Conservation (phyloP, 1,140 invertebrate species). For the Diuraphis noxia region DNA sequence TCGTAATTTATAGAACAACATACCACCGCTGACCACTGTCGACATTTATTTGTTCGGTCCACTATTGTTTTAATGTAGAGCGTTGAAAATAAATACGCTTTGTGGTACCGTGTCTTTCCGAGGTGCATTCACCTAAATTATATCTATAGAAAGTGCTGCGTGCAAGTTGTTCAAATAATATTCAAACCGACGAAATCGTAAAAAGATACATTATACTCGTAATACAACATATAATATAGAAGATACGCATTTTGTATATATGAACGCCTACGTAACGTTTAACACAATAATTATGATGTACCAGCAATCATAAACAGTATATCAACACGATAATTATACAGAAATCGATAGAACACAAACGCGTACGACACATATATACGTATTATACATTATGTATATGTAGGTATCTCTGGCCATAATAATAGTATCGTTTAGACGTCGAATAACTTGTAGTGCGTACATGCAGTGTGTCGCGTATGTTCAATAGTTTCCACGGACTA, state of each 20-base stretch:
- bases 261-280: neutral
- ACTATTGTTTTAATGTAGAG: neutral
- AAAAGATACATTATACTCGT: neutral
- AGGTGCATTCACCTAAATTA: neutral
- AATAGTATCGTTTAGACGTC: neutral
- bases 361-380: neutral
- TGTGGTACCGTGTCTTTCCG: neutral
- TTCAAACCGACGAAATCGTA: neutral
- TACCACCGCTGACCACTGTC: neutral
- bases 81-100: neutral
- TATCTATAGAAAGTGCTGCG: neutral
- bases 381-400: neutral
- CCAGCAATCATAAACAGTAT: neutral
- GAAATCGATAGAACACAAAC: neutral
- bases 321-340: conserved; percentile 4
- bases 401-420: neutral
- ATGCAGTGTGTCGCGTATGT: neutral
- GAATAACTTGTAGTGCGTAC: neutral
- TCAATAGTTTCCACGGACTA: neutral
- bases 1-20: neutral
- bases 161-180: neutral
- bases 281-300: neutral
- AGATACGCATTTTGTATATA: neutral
- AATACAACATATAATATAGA: neutral
- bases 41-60: neutral